Base-by-base conservation (phyloP, 2,113 vertebrate species). In the Scolopax mira region DNA sequence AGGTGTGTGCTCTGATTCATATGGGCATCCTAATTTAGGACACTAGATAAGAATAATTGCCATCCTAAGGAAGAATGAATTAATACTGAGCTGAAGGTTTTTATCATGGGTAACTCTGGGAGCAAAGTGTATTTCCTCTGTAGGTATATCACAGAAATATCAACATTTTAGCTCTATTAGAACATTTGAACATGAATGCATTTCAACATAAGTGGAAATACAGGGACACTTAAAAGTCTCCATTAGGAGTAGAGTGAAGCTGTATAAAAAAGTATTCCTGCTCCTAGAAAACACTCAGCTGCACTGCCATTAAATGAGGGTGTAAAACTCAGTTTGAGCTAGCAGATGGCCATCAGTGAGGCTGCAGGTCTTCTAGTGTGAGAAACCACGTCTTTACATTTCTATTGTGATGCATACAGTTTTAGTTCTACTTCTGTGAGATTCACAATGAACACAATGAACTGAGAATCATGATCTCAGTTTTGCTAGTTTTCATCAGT, bases 321-420 rank as follows among this genome's bases (percentile, higher is more conserved):
- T n/a, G 84, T 77, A 25, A 60, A 82, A 81, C 3, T 35, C 46
- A 33, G 28, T 65, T 81, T 79, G 49, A 65, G 9, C n/a, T 84
- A 18, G 33, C 33, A 87, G 27, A 11, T 65, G 24, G 13, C 30
- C 48, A 64, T 39, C 22, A 54, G 16, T 23, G 23, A 73, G 52
- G 7, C 11, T 82, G 13, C 21, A 81, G 83, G 27, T 5, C 16
- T 55, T 55, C 35, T 42, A 51, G 31, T 52, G 9, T 27, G 16
- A 72, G 52, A 79, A 93, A 51, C 8, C 4, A 18, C 0, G 1
- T 54, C 9, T 61, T 89, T 69, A 3, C 31, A 30, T 52, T 77
- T 62, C 27, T 79, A 4, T 5, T 27, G 17, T 7, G 21, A 65
- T 28, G 5, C 1, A 0, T 22, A 37, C 5, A 17, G 4, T 48